Evolutionary conservation across 2,113 vertebrate species (phyloP).

Genomic region (Sceloporus undulatus): DNA sequence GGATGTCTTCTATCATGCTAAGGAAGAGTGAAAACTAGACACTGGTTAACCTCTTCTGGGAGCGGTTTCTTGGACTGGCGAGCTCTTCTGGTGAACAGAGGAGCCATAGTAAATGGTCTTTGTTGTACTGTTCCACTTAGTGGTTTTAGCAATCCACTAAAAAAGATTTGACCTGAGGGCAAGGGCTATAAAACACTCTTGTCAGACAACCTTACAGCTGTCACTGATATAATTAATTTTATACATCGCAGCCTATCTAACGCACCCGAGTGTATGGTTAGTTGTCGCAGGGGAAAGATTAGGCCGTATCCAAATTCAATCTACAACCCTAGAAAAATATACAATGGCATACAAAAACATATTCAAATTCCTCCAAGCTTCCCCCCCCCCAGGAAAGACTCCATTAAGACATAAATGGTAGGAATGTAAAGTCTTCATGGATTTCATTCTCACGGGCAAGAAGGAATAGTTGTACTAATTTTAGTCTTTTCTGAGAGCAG

Average conservation of each 20-base stretch:
- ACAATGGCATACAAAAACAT: background rate
- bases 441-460: no score
- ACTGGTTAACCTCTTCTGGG: slow-evolving; percentile 23
- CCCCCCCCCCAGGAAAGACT: background rate
- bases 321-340: background rate
- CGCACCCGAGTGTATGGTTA: slow-evolving; percentile 31
- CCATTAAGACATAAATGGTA: no score
- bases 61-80: slow-evolving; percentile 2
- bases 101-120: slow-evolving; percentile 39
- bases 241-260: background rate
- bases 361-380: slow-evolving; percentile 20
- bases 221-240: slow-evolving; percentile 40
- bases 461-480: no score
- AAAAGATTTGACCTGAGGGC: slow-evolving; percentile 36
- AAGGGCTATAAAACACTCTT: slow-evolving; percentile 45
- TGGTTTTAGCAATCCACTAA: slow-evolving; percentile 30
- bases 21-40: slow-evolving; percentile 23
- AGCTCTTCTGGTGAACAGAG: slow-evolving; percentile 34
- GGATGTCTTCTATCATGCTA: background rate
- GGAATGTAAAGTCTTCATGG: no score
- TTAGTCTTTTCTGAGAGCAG: no score
- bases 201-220: slow-evolving; percentile 43
- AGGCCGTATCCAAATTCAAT: no score
- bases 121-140: background rate
- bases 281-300: background rate